A percentile compares a stretch with the other conserved stretches of the same genome.
Evolutionary conservation across 2,888 invertebrate species (phyloP).

Genomic region (Unio delphinus): DNA sequence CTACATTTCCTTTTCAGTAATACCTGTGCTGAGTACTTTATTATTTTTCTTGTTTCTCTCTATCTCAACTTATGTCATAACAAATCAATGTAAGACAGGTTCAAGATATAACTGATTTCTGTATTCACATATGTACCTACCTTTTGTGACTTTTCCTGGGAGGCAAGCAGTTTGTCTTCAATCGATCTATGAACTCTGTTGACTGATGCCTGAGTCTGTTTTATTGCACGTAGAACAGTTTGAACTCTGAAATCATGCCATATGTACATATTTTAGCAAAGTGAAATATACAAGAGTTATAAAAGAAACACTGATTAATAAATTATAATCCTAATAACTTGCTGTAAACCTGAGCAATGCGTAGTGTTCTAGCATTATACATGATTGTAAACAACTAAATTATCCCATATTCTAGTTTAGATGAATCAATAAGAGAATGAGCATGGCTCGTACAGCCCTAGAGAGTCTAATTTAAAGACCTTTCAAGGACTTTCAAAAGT

Average conservation of each 20-base stretch:
- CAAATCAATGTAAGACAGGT: neutral
- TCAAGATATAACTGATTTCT: neutral
- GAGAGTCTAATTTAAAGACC: too few relatives aligned
- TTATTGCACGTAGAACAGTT: slow-evolving; percentile 70
- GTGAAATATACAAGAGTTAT: neutral
- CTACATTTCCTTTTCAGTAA: too few relatives aligned
- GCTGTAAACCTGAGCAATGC: too few relatives aligned
- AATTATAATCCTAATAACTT: too few relatives aligned
- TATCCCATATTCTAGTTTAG: too few relatives aligned
- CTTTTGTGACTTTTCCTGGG: slow-evolving; percentile 53
- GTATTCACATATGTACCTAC: slow-evolving; percentile 17
- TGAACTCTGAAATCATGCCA: slow-evolving; percentile 61
- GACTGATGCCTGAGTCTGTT: slow-evolving; percentile 69
- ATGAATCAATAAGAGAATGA: too few relatives aligned
- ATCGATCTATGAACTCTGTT: slow-evolving; percentile 62
- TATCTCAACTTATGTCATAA: neutral
- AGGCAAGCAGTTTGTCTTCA: slow-evolving; percentile 60
- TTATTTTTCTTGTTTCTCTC: neutral
- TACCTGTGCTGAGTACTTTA: too few relatives aligned
- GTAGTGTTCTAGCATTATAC: too few relatives aligned
- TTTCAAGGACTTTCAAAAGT: too few relatives aligned
- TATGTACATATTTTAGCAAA: neutral
- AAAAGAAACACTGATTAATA: too few relatives aligned
- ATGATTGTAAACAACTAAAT: too few relatives aligned
- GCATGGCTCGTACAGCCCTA: too few relatives aligned